Base-by-base conservation (phyloP, 2,888 invertebrate genomes). In the Eupithecia subumbrata region DNA sequence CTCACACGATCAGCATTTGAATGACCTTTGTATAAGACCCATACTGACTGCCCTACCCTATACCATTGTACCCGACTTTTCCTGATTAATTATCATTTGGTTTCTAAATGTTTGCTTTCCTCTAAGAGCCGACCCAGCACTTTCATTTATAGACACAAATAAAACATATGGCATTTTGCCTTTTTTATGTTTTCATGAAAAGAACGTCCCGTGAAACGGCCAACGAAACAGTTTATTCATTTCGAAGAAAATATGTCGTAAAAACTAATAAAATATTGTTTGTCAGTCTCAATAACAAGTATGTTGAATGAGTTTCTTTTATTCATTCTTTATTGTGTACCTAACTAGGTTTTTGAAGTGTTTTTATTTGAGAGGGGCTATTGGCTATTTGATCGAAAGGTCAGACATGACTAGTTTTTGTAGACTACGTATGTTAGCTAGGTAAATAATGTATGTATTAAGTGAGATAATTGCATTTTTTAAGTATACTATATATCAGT, bases 61-160 rank as follows among this genome's bases (percentile, higher is more conserved):
- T 66, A n/a, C 40, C 66, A 66, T 9, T 64, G 9, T 18, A 37
- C 37, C 66, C 66, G 34, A 66, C 66, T 40, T 22, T 67, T 67
- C 40, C 66, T 67, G 66, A 67, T 67, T 67, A 67, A 67, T 67
- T 67, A 67, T 40, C 66, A 12, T 60, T 67, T 22, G 12, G 37
- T 67, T 67, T 64, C 9, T 22, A 11, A 25, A 60, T 60, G 66
- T 67, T 67, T 67, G 18, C 37, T n/a, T 37, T 67, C 12, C 66
- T 40, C 12, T 67, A n/a, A n/a, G 66, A 67, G 18, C 37, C 22
- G 37, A 67, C 66, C 66, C 66, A 67, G 18, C 66, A n/a, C 66
- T 67, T 67, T 40, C 37, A 67, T 67, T 67, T 67, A 37, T 67
- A 11, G 18, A 18, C 37, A 9, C 2, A 40, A 40, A 37, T 40